Percentiles rank a stretch among this genome's conserved stretches.
These are phyloP conservation scores for Anguilla pacifica DNA, from an alignment of 2,797 vertebrate species.

Conservation along the genomic window DNA sequence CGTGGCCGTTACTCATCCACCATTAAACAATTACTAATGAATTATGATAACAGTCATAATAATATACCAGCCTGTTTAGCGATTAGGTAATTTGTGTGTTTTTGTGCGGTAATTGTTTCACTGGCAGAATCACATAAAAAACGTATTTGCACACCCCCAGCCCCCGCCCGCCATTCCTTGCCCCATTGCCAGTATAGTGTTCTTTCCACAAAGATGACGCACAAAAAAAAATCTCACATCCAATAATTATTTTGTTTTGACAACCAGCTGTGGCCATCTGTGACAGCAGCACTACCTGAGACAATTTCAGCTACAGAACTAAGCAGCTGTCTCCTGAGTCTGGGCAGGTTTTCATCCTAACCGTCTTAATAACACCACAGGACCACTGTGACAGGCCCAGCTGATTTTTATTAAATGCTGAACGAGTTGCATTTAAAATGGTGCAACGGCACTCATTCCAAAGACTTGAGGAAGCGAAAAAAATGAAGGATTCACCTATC, in stretches of 20 bases:
- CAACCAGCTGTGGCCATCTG: conserved; percentile 9
- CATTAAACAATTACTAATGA: not conserved
- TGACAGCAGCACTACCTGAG: not conserved
- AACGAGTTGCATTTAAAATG: conserved; percentile 4
- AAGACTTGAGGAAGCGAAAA: not conserved
- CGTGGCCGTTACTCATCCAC: not conserved
- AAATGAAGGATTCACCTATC: not conserved
- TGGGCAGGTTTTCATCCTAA: not conserved
- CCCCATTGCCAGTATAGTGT: not conserved
- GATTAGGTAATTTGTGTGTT: not conserved
- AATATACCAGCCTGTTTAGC: not conserved
- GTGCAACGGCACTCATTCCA: not conserved
- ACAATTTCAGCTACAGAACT: not conserved
- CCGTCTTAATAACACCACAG: not conserved
- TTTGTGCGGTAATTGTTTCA: not conserved
- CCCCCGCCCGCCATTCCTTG: not conserved
- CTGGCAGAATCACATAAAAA: not conserved
- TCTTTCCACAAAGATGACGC: not conserved
- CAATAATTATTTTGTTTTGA: not conserved
- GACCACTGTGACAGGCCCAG: not conserved
- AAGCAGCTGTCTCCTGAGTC: not conserved
- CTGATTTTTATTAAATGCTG: not conserved
- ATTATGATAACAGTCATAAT: not conserved
- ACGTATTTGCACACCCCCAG: not conserved
- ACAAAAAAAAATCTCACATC: conserved; percentile 4